phyloP scores from a whole-genome alignment of 2,113 vertebrate species.

The Oreotrochilus melanogaster region DNA sequence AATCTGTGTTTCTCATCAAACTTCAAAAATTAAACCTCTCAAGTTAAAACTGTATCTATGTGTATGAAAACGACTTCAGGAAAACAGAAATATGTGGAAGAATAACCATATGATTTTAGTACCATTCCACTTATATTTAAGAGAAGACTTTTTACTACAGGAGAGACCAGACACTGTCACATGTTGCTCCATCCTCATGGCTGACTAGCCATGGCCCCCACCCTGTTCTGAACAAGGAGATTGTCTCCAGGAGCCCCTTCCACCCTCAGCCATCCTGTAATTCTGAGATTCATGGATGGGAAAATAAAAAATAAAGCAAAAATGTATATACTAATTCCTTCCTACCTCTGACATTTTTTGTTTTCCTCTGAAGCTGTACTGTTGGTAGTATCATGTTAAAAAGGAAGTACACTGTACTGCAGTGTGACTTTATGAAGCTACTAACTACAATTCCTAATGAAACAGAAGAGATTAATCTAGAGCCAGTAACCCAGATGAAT shows the following conservation, averaged over 20 bases:
- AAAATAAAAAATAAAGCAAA: not conserved
- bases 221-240: not conserved
- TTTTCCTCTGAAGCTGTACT: not conserved
- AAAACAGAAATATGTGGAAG: too few species aligned
- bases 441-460: not conserved
- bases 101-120: not conserved
- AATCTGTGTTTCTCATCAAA: not conserved
- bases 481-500: not conserved
- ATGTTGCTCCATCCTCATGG: not conserved
- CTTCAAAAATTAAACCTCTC: not conserved
- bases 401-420: not conserved
- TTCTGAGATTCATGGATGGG: not conserved
- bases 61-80: too few species aligned
- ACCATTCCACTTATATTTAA: not conserved
- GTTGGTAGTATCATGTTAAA: not conserved
- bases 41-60: not conserved
- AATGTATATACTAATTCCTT: not conserved
- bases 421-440: not conserved
- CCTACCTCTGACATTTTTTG: not conserved
- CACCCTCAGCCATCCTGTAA: not conserved
- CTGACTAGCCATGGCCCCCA: accelerated
- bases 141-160: not conserved
- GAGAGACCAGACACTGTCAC: not conserved
- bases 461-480: not conserved
- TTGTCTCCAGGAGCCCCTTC: not conserved